phyloP scores from a whole-genome alignment of 2,797 vertebrate genomes.

The Rhodeus uyekii region DNA sequence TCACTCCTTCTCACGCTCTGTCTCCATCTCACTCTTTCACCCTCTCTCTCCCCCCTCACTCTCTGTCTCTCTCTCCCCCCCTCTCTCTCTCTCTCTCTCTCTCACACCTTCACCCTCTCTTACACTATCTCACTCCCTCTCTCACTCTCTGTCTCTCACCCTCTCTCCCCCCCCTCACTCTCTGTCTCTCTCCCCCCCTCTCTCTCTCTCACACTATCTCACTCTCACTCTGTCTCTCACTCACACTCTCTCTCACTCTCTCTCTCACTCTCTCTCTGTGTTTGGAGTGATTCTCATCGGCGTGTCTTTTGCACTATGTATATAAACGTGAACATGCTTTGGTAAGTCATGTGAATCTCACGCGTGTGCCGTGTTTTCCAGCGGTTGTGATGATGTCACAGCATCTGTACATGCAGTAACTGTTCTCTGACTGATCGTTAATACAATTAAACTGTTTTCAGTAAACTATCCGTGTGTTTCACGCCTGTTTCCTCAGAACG shows the following conservation, averaged over 20 bases:
- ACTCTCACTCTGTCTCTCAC: too few relatives aligned
- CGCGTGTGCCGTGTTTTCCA: slow-evolving; percentile 70
- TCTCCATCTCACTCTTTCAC: too few relatives aligned
- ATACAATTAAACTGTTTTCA: slow-evolving; percentile 82
- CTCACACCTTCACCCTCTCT: too few relatives aligned
- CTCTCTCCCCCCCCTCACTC: slow-evolving; percentile 27
- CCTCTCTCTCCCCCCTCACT: too few relatives aligned
- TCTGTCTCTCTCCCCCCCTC: neutral
- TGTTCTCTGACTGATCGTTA: slow-evolving; percentile 78
- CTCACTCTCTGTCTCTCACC: neutral
- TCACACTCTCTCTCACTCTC: neutral
- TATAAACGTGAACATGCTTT: slow-evolving; percentile 88
- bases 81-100: too few relatives aligned
- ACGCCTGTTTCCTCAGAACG: neutral
- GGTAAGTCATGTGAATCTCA: slow-evolving; percentile 83
- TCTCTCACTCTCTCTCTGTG: slow-evolving; percentile 42
- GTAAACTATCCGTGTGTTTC: slow-evolving; percentile 55
- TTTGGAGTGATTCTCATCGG: slow-evolving; percentile 80
- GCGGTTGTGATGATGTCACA: slow-evolving; percentile 11
- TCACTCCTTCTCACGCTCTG: too few relatives aligned
- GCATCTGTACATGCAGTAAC: slow-evolving; percentile 68
- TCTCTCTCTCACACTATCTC: too few relatives aligned
- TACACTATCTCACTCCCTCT: too few relatives aligned
- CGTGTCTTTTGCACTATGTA: slow-evolving; percentile 97
- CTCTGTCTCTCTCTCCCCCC: too few relatives aligned